These are phyloP conservation scores for Spheniscus mendiculus DNA, from an alignment of 2,113 vertebrate genomes.

Conservation along the genomic window DNA sequence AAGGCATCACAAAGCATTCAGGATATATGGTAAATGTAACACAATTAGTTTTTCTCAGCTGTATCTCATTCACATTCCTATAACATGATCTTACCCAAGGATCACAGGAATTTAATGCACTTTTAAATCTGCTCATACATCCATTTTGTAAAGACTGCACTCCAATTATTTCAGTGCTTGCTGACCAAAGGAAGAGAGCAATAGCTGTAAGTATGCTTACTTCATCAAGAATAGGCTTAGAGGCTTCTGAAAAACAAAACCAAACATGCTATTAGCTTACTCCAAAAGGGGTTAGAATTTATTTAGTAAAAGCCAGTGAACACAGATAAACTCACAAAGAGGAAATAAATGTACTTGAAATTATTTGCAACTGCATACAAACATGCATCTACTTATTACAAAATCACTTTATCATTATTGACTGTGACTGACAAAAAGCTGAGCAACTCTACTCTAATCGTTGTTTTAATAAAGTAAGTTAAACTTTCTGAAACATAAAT, in stretches of 20 bases:
- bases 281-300: not conserved
- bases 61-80: not conserved
- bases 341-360: not conserved
- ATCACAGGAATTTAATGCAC: constrained; percentile 89
- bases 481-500: not conserved
- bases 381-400: not conserved
- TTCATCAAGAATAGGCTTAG: constrained; percentile 86
- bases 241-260: constrained; percentile 79
- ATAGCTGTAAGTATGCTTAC: constrained; percentile 93
- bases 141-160: constrained; percentile 91
- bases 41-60: not conserved
- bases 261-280: not conserved
- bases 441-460: not conserved
- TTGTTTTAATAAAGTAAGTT: not conserved
- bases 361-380: not conserved
- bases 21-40: not conserved
- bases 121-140: constrained; percentile 91
- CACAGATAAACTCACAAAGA: not conserved
- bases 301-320: not conserved
- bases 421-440: not conserved
- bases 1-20: not conserved
- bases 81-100: constrained; percentile 82
- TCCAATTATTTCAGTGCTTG: constrained; percentile 89
- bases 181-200: constrained; percentile 92
- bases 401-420: not conserved